Conservation (phyloP, 2,797 vertebrate genomes). For the Sarcophilus harrisii region DNA sequence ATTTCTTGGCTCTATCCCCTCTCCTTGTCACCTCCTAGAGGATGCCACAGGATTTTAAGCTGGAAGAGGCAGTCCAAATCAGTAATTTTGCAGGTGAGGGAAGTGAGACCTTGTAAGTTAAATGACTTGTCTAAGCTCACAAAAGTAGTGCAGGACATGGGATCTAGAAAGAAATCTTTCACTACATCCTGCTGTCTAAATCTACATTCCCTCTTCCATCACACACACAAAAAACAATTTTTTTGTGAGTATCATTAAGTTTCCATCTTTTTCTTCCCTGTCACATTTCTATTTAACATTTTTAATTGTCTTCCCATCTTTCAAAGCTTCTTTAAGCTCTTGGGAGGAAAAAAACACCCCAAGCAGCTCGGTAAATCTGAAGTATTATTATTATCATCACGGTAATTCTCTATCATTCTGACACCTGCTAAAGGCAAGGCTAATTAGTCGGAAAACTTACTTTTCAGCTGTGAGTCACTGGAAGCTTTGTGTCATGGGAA, state of each 20-base stretch:
- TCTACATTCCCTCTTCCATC: background rate
- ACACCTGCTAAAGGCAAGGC: background rate
- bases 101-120: background rate
- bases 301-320: background rate
- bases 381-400: background rate
- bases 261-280: background rate
- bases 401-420: accelerated
- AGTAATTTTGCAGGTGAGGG: background rate
- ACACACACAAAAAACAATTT: background rate
- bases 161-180: background rate
- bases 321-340: background rate
- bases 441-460: conserved; percentile 58
- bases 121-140: background rate
- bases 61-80: background rate
- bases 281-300: background rate
- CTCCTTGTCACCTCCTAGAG: background rate
- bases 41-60: background rate
- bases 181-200: accelerated
- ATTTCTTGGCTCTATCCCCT: background rate
- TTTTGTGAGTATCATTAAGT: background rate
- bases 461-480: conserved; percentile 48
- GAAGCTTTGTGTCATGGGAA: conserved; percentile 63
- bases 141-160: background rate
- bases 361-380: conserved; percentile 24
- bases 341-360: background rate